Conservation (phyloP, 2,113 vertebrate species). For the Eublepharis macularius region DNA sequence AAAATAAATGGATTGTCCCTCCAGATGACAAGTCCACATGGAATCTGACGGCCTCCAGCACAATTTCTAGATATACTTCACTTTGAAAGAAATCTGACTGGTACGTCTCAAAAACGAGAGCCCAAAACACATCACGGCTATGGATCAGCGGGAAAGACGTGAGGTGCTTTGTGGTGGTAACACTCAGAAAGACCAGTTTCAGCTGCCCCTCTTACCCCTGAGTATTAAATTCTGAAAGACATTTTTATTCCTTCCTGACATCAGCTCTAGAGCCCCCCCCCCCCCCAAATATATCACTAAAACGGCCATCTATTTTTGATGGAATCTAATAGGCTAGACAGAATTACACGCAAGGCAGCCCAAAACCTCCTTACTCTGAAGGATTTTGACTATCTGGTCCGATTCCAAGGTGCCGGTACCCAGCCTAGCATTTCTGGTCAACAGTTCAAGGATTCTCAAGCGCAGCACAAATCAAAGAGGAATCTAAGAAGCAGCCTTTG, state of each 20-base stretch:
- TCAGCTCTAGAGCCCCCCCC: too few species aligned
- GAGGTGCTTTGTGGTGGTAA: not conserved
- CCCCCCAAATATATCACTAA: not conserved
- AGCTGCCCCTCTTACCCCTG: too few species aligned
- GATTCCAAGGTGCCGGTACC: not conserved
- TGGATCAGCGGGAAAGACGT: not conserved
- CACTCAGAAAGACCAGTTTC: not conserved
- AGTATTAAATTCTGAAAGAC: not conserved
- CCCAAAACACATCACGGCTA: not conserved
- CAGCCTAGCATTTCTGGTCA: not conserved
- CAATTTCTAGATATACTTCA: conserved; percentile 34
- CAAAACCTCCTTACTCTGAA: not conserved
- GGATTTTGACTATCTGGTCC: not conserved
- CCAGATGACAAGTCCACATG: conserved; percentile 57
- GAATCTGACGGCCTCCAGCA: conserved; percentile 25
- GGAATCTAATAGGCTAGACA: not conserved
- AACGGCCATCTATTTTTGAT: not conserved
- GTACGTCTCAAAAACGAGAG: not conserved
- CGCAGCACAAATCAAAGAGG: conserved; percentile 4
- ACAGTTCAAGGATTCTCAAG: not conserved
- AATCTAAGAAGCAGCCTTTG: conserved; percentile 21
- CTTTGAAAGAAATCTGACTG: conserved; percentile 11
- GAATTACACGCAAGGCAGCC: too few species aligned
- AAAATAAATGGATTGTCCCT: conserved; percentile 59
- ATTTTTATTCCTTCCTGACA: too few species aligned